Evolutionary conservation across 2,888 invertebrate genomes (phyloP), one percentile per base, ranked within the genome.

Genomic region (Dryobotodes eremita): DNA sequence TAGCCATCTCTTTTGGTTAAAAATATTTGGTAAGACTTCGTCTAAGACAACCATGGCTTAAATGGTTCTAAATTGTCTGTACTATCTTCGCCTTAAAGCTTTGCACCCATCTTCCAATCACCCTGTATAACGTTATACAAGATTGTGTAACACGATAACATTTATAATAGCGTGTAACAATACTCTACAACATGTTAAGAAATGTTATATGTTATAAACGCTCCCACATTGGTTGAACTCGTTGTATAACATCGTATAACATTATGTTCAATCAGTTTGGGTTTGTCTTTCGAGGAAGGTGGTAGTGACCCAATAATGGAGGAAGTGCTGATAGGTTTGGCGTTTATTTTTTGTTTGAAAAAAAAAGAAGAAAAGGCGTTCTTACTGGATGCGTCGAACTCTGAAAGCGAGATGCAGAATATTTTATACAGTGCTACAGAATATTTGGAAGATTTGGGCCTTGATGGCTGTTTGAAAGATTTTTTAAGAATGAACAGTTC

Each of bases 281-380:
- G 59, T 15, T 26, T 59, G 2, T n/a, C 59, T 59, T 59, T 59
- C n/a, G 59, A n/a, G 59, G 59, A 59, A 59, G 15, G 31, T 59
- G n/a, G n/a, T 57, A 57, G 57, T 57, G 57, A 57, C 57, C 57
- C 57, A n/a, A 57, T n/a, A 57, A 57, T 57, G 57, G 57, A 57
- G 57, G 57, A 57, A 4, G 57, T 57, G 57, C 57, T 57, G 57
- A 57, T n/a, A 57, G 57, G 57, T 57, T n/a, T 71, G 57, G 70
- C 70, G 57, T 71, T 71, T 71, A 71, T 71, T 71, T 71, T 71
- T 26, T 71, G 70, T 71, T 71, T 71, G 57, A 36, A 36, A 57
- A 57, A 71, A 71, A 71, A 71, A 71, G 70, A 71, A 71, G 70
- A 71, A 71, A 71, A 71, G 57, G 70, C 70, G 70, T 46, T 71